These are phyloP conservation scores for Philotrypesis tridentata DNA, from an alignment of 1,140 invertebrate genomes.

Conservation along the genomic window DNA sequence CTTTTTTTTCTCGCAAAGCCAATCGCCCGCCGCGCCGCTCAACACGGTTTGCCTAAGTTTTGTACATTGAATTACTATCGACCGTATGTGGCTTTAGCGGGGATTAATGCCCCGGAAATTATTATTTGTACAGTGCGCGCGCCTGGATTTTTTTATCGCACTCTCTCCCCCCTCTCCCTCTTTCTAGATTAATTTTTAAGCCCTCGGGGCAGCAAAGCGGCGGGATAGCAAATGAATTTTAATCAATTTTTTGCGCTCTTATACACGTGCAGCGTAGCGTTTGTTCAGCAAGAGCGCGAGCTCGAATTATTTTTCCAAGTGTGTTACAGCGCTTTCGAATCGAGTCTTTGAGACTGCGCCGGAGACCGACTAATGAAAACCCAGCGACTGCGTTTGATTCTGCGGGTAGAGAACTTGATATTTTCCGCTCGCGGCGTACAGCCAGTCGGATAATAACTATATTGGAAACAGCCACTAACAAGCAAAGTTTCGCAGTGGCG, in stretches of 20 bases:
- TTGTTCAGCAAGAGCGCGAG: no score
- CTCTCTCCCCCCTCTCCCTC: neutral
- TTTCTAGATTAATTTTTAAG: neutral
- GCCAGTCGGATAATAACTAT: no score
- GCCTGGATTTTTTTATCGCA: neutral
- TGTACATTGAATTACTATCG: no score
- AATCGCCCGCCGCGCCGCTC: no score
- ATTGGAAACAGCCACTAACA: no score
- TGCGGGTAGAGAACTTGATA: neutral
- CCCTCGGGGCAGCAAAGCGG: neutral
- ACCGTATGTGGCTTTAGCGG: no score
- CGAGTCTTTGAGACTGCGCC: neutral
- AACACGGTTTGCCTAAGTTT: no score
- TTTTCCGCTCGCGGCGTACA: neutral
- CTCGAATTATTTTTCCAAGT: neutral
- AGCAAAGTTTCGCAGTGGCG: neutral
- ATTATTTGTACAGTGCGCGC: neutral
- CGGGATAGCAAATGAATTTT: neutral
- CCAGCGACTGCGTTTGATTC: neutral
- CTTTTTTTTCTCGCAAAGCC: neutral
- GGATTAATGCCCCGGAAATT: neutral
- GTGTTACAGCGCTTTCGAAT: no score
- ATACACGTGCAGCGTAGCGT: no score
- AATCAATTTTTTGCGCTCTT: neutral
- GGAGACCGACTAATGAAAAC: neutral